Base-by-base conservation (phyloP, 2,888 invertebrate species). In the Drosophila tanythrix region DNA sequence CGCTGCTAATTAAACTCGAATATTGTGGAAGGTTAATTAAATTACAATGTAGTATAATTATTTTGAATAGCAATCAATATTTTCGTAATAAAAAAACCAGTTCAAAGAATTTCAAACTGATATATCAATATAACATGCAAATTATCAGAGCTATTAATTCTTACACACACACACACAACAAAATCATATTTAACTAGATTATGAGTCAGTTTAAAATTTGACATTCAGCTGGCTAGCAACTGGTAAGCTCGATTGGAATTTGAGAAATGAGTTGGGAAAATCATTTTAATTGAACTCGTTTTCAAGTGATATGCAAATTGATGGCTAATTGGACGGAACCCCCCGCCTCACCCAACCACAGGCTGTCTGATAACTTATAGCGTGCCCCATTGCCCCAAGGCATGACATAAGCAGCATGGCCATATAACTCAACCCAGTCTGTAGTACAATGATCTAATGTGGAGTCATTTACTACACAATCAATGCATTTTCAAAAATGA, bases 401-500 rank as follows among this genome's bases (percentile, higher is more conserved):
- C 85, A 31, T 35, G 52, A n/a, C 35, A 55, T 56, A 38, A 40
- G 29, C n/a, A 8, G n/a, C 29, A 80, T 90, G 89, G 86, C 83
- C 57, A 7, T 40, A 53, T 46, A 62, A 33, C 61, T 51, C 63
- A 57, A 56, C 53, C 46, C 36, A 38, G 40, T 35, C 36, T 18
- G 15, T 36, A 68, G 31, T 15, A 61, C 53, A 62, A 74, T 84
- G 90, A 76, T 84, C 79, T 81, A 81, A 89, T 87, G 25, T 25
- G 61, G 76, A 81, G 82, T 65, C 52, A 52, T 67, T 70, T 50
- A 11, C n/a, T 50, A 11, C n/a, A 52, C 57, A 87, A 89, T 89
- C 88, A 82, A 87, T 87, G 90, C 90, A 89, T 70, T 82, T 85
- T 70, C 51, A 55, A 79, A 71, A 68, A 88, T 89, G 85, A 87